Base-by-base conservation (phyloP, 2,888 invertebrate species). In the Asteroscopus sphinx region DNA sequence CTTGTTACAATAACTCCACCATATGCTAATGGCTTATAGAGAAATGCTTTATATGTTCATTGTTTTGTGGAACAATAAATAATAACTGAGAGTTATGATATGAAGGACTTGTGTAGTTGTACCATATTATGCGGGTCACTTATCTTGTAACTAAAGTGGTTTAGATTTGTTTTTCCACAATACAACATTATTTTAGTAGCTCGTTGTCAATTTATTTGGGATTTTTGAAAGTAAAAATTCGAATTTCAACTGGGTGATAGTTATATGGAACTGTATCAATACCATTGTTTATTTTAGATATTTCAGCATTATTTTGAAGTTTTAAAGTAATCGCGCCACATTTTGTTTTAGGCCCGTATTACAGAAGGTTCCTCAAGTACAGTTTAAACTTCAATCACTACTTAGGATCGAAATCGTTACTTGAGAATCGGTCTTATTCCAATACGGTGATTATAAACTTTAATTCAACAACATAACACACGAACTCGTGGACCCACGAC, bases 11-110 rank as follows among this genome's bases (percentile, higher is more conserved):
- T 79, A 81, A 80, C 77, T 82, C 80, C 74, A 82, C 84, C 85
- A 84, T 85, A 88, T 87, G 87, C 84, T 88, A 89, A 91, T 86
- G 77, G 90, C 91, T 90, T 88, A 80, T 89, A 88, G 88, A 86
- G 84, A 88, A 88, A 86, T 87, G 91, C 88, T 92, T 91, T 91
- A 90, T 86, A 85, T 89, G 88, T 88, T 80, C 85, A 89, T 91
- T 92, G 92, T 92, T 85, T 82, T 78, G 85, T 86, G 85, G 80
- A 85, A 89, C 85, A 85, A 90, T 91, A 89, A 89, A 89, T 88
- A 83, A 85, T 82, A 73, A 68, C 62, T 69, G 69, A 74, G 75
- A 76, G 68, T 78, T 73, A 79, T 80, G 75, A 77, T 73, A 79
- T 80, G 75, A 77, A 81, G 74, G 77, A 65, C 56, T 67, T 68